Base-by-base conservation (phyloP, 2,113 vertebrate species). In the Scomber scombrus region DNA sequence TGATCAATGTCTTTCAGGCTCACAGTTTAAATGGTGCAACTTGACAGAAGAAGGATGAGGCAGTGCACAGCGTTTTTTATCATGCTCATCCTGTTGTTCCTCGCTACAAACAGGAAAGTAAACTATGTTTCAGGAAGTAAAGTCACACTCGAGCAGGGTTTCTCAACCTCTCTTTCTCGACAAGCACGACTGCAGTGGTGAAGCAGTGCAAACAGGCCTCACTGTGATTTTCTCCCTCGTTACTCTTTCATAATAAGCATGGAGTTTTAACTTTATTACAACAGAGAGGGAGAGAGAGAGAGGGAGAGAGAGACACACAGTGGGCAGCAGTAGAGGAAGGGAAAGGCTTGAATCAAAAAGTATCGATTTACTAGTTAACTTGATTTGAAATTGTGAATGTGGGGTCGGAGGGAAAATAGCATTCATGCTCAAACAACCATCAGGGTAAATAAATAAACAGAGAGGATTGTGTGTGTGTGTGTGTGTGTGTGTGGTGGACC, bases 121-220 rank as follows among this genome's bases (percentile, higher is more conserved):
- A 81, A 50, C 55, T 43, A 85, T 64, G 66, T 89, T 78, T 82
- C 87, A 93, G 92, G 90, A 90, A 90, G 79, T 91, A 76, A 84
- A 45, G 81, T 88, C 77, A 84, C 56, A 71, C 21, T 46, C 46
- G 51, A 84, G 47, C 45, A 61, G 5, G 4, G 57, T 86, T 81
- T 80, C 71, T 78, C 65, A 87, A 87, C 75, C 31, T 34, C 31
- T 56, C 34, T 26, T 26, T 2, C 23, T 26, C 23, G 23, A 69
- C 7, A 13, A 63, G 40, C 60, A 34, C 0, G 1, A 14, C 26
- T 26, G 31, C 26, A 46, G 1, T 3, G 15, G 43, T 58, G 78
- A 79, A 23, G 23, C 26, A 43, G n/a, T 16, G 52, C 49, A 61
- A 18, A 19, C 26, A 34, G 26, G 49, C 9, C 21, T 13, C 13